These are phyloP conservation scores for Amphipyra tragopoginis DNA, from an alignment of 2,888 invertebrate genomes.

Conservation along the genomic window DNA sequence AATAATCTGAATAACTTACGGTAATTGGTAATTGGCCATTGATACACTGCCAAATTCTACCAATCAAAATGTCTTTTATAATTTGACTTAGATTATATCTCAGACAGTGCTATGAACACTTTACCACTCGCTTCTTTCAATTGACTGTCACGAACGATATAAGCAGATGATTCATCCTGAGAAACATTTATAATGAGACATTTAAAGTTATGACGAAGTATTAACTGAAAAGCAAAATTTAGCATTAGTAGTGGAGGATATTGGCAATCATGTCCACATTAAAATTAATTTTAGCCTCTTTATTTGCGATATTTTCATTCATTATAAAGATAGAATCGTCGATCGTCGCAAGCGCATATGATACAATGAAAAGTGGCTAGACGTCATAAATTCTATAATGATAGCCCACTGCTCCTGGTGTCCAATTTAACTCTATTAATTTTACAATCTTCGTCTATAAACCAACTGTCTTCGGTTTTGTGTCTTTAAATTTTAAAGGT, in stretches of 20 bases:
- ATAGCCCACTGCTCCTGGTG: constrained; percentile 41
- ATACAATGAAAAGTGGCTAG: constrained; percentile 51
- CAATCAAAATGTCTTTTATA: too few species aligned
- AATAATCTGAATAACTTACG: too few species aligned
- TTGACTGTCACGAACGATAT: constrained; percentile 20
- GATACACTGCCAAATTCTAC: too few species aligned
- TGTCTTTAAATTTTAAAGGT: constrained; percentile 15
- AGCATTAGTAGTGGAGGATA: constrained; percentile 7
- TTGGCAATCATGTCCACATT: neutral
- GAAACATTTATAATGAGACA: constrained; percentile 4
- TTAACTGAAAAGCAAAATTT: constrained; percentile 4
- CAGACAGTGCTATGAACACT: constrained; percentile 2
- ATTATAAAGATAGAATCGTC: constrained; percentile 1
- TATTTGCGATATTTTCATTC: neutral
- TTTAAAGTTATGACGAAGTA: neutral
- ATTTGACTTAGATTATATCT: too few species aligned
- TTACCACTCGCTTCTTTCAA: constrained; percentile 21
- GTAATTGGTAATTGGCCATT: too few species aligned
- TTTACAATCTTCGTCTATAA: constrained; percentile 22
- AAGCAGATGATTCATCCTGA: constrained; percentile 25
- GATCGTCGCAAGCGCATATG: constrained; percentile 13
- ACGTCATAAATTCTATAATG: constrained; percentile 62
- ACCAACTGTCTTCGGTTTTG: constrained; percentile 17
- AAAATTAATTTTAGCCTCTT: constrained; percentile 1
- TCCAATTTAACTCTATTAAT: constrained; percentile 48